These are phyloP conservation scores for Pterophyllum scalare DNA, from an alignment of 2,113 vertebrate genomes.

Conservation along the genomic window DNA sequence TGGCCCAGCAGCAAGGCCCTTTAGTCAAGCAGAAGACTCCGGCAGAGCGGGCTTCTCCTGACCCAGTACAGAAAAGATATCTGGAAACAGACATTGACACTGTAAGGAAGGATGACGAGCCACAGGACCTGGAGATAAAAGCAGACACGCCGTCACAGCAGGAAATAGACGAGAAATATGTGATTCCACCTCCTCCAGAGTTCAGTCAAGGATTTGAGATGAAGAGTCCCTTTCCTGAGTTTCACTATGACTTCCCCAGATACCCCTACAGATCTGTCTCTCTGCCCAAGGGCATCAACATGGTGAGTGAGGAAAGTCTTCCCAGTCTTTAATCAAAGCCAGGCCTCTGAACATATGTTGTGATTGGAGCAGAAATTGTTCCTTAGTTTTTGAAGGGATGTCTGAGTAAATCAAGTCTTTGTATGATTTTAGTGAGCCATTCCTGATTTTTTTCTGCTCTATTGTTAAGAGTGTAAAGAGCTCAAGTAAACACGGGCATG, in stretches of 20 bases:
- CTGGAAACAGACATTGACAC: constrained; percentile 79
- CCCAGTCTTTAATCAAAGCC: constrained; percentile 53
- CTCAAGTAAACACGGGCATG: neutral
- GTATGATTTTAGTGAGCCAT: constrained; percentile 11
- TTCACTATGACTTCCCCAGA: constrained; percentile 55
- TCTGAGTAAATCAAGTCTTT: constrained; percentile 49
- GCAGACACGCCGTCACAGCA: neutral
- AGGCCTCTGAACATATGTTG: constrained; percentile 51
- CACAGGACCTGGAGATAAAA: constrained; percentile 35
- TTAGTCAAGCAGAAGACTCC: constrained; percentile 25
- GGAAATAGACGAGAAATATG: constrained; percentile 39
- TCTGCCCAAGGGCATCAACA: constrained; percentile 76
- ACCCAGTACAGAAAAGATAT: constrained; percentile 63
- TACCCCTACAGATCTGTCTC: constrained; percentile 70
- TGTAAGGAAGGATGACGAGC: constrained; percentile 62
- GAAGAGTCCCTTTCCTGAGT: constrained; percentile 47
- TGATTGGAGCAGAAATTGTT: constrained; percentile 51
- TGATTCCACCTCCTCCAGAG: constrained; percentile 63
- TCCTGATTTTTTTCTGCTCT: constrained; percentile 27
- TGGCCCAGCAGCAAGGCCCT: constrained; percentile 41
- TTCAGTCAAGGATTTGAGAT: constrained; percentile 57
- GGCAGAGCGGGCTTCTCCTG: constrained; percentile 30
- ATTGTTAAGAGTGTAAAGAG: neutral
- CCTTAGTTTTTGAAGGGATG: constrained; percentile 30
- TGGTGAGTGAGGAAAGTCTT: constrained; percentile 72